Evolutionary conservation across 2,113 vertebrate genomes (phyloP), one percentile per base, ranked within the genome.

Genomic region (Barnardius zonarius): DNA sequence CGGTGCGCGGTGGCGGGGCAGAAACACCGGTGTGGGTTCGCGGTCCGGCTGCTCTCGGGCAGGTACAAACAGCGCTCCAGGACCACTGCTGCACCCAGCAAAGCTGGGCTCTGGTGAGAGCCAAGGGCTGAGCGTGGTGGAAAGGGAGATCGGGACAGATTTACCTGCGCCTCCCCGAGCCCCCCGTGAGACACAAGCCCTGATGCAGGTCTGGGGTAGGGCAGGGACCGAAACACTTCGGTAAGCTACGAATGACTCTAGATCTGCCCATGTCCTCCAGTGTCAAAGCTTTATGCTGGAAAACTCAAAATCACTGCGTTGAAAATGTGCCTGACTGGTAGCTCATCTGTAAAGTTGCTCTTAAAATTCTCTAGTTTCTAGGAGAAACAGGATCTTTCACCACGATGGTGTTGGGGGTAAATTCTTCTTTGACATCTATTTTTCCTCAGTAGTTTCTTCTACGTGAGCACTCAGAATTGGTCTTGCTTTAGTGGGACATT

Each of bases 1-100:
- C 28, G 25, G 70, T 39, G 1, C 1, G 51, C 59, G 61, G 20
- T 1, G 31, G 25, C 28, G 28, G 48, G 55, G 5, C 79, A 8
- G 24, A 31, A 64, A 0, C 30, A 41, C n/a, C 20, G 41, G 25
- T 55, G 17, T 1, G 22, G 20, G 6, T 51, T 33, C 43, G 57
- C 31, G 33, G 3, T 18, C 44, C 61, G 4, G 75, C 79, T 18
- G 30, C 14, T 37, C 33, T 10, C 6, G 4, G 70, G 3, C 37
- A n/a, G 76, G 27, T 4, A 5, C 9, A 6, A 35, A 0, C 1
- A 7, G 27, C 2, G 9, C 6, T 5, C 17, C 33, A 9, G 27
- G 28, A 15, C 4, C 6, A 1, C 39, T 8, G 85, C 30, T 44
- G 54, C 9, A 1, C 0, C 2, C 5, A 1, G 63, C 39, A 18